phyloP scores from a whole-genome alignment of 2,797 vertebrate species.

The Xenops minutus region DNA sequence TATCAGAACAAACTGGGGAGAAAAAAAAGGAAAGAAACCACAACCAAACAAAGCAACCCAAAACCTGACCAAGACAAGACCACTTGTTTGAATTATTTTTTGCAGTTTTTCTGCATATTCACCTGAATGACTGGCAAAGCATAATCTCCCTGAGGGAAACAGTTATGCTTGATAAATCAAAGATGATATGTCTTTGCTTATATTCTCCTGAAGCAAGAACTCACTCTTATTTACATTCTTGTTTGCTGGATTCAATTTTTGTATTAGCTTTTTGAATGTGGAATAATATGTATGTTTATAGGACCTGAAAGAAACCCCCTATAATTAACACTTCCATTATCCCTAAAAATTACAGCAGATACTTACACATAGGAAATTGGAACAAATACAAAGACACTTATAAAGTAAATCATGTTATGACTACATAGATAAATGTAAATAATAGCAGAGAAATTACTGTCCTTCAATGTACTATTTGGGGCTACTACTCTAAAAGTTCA shows the following conservation, averaged over 20 bases:
- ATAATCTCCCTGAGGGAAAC: neutral
- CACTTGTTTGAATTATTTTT: neutral
- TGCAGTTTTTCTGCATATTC: slow-evolving; percentile 3
- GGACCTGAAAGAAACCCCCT: neutral
- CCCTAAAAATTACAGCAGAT: neutral
- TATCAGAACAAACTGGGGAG: neutral
- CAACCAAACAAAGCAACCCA: no score
- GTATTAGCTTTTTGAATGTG: neutral
- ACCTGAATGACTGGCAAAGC: neutral
- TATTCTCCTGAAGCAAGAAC: neutral
- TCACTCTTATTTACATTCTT: neutral
- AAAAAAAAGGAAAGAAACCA: no score
- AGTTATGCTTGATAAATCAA: neutral
- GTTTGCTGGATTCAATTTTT: neutral
- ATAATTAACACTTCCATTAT: neutral
- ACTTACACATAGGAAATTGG: neutral
- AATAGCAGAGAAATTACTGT: neutral
- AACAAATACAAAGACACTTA: neutral
- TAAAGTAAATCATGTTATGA: neutral
- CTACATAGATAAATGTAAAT: neutral
- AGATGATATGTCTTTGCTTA: neutral
- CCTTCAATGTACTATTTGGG: neutral
- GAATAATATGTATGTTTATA: neutral
- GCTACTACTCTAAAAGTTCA: neutral
- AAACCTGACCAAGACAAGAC: neutral